Evolutionary conservation across 2,113 vertebrate species (phyloP), one percentile per base, ranked within the genome.

Genomic region (Cyanocitta stelleri): DNA sequence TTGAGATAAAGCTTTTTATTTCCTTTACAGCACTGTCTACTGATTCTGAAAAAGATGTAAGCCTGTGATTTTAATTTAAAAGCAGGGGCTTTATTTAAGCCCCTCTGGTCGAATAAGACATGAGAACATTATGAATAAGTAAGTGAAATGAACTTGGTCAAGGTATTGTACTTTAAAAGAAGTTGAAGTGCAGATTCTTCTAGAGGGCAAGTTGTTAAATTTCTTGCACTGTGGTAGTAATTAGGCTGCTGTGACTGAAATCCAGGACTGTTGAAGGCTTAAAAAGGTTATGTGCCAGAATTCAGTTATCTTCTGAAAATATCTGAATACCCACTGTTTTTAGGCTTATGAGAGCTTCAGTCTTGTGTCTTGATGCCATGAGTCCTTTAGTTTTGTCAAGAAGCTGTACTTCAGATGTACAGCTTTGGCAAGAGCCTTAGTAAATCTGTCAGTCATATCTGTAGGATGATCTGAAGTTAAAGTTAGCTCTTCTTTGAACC

Each of bases 401-500:
- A 82, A 75, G 66, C 44, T 52, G 18, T 44, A 32, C 52, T 87
- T 91, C 51, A 89, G 68, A 73, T 59, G 52, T 43, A 35, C 44
- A 56, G 46, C 73, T 80, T 91, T 39, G 41, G 69, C n/a, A 54
- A 81, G 85, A 58, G 69, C 66, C 44, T 0, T 56, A 79, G 69
- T 82, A 85, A 91, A 75, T 84, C 91, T 73, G 69, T 48, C 90
- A 72, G 49, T 91, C 85, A 33, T 94, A 93, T 54, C 92, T 93
- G 62, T 7, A 54, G 92, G 85, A n/a, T 93, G 92, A 95, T 52
- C 73, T 87, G 66, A 82, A 82, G 93, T 89, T 94, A 81, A 96
- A 96, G 83, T 94, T 96, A 96, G 95, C 86, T 88, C 75, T 76
- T 85, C 75, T 79, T 63, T 83, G 91, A 96, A 93, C 21, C 48